Base-by-base conservation (phyloP, 2,888 invertebrate genomes). In the Latheticus oryzae region DNA sequence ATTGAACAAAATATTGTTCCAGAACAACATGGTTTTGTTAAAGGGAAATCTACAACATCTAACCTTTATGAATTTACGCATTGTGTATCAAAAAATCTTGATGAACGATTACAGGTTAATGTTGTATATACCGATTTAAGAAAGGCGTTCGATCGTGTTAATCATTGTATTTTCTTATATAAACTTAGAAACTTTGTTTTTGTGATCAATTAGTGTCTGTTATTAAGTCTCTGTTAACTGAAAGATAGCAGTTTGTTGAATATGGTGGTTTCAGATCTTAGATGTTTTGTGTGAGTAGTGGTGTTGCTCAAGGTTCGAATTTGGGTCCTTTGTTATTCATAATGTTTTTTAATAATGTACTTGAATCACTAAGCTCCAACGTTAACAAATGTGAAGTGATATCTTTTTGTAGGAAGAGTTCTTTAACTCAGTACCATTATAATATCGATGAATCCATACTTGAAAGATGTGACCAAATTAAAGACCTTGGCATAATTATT, bases 291-390 rank as follows among this genome's bases (percentile, higher is more conserved):
- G n/a, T 11, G 3, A 11, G 12, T 11, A 33, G 33, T 15, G 12
- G 33, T 7, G 33, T 33, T 5, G 16, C 16, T 4, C 33, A 33
- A n/a, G 33, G 33, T 11, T 33, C 2, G 11, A 33, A 33, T 33
- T n/a, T 28, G 3, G 1, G 15, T 2, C 33, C 17, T 5, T 7
- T 33, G 3, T 7, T 33, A 2, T 33, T 33, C 15, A 5, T 33
- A 7, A 33, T 33, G 5, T 13, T 33, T 33, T 33, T 11, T 17
- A 33, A 33, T 13, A n/a, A 33, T 33, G 33, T 33, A 33, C 2
- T 33, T 12, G n/a, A n/a, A n/a, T n/a, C n/a, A n/a, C n/a, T n/a
- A n/a, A n/a, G n/a, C n/a, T n/a, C n/a, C n/a, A n/a, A n/a, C n/a
- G n/a, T n/a, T n/a, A n/a, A n/a, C n/a, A 33, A 33, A 12, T 33